Conservation (phyloP, 2,113 vertebrate genomes). For the Coptodon bakossiorum region DNA sequence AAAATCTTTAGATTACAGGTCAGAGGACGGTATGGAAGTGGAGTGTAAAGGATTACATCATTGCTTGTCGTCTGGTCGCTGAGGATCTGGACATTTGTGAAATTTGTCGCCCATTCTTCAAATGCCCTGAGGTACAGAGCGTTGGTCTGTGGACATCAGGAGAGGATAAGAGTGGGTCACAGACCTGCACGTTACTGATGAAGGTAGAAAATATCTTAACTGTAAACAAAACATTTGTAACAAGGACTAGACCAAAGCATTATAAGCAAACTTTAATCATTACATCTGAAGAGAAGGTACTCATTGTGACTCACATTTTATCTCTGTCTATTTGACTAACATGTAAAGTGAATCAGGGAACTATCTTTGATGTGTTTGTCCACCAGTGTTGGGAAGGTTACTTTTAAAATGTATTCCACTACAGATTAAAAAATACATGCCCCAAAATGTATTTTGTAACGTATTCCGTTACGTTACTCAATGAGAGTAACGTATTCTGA, state of each 20-base stretch:
- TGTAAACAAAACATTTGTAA: background rate
- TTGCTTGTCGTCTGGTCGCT: conserved; percentile 72
- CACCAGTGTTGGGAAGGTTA: no score
- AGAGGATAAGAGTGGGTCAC: background rate
- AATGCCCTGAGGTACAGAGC: conserved; percentile 64
- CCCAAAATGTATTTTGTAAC: no score
- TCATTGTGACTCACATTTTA: background rate
- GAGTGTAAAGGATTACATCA: conserved; percentile 49
- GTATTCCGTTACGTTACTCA: no score
- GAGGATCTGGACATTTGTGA: conserved; percentile 64
- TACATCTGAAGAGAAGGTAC: background rate
- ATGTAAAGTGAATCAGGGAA: no score
- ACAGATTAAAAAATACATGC: no score
- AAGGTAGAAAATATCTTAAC: background rate
- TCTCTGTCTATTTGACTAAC: no score
- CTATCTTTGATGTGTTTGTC: no score
- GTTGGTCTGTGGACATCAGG: conserved; percentile 66
- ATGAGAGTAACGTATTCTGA: no score
- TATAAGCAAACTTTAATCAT: background rate
- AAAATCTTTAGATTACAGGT: background rate
- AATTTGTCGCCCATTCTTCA: conserved; percentile 69
- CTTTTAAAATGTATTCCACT: no score
- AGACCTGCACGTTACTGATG: background rate
- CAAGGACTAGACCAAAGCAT: background rate
- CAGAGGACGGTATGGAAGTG: background rate